Evolutionary conservation across 2,113 vertebrate genomes (phyloP), one percentile per base, ranked within the genome.

Genomic region (Alligator mississippiensis): DNA sequence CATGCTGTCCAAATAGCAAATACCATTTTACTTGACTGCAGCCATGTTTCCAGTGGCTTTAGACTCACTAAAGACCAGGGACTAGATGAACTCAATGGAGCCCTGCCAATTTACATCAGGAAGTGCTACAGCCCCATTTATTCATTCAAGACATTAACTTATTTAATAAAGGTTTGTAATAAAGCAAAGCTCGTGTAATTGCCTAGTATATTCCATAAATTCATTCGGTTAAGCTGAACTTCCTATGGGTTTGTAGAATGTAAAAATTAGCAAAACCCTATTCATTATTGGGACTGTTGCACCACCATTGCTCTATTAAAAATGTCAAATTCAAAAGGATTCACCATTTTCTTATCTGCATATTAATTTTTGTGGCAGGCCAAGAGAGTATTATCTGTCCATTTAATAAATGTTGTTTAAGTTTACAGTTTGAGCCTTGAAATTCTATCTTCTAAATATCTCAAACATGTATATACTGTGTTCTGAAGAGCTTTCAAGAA

Each of bases 401-500:
- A 68, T 83, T 89, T 84, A 80, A 63, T 82, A 93, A 89, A 89
- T 80, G 86, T 85, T 83, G 70, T 79, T 92, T 97, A 84, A 88
- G 77, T 95, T 97, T 96, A 91, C 91, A 93, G 88, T 86, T 83
- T 92, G 68, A 89, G 89, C 81, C 84, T 84, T 58, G 54, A 96
- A 96, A 95, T 62, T 84, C 94, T 94, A 89, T 94, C 96, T 96
- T 95, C 85, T 88, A 96, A 97, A 76, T 85, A 95, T 95, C 95
- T 93, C 90, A 89, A 59, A 92, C 80, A 60, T 83, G 74, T 78
- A 89, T 95, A 97, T 85, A 92, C 93, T 95, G 88, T 92, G 95
- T 76, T 95, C 96, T 96, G 95, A 97, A 96, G 95, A 82, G 96
- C 97, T 96, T 97, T 97, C 96, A 95, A 24, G 25, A 75, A 93